phyloP scores from a whole-genome alignment of 2,113 vertebrate species.

The Phylloscopus trochiloides region DNA sequence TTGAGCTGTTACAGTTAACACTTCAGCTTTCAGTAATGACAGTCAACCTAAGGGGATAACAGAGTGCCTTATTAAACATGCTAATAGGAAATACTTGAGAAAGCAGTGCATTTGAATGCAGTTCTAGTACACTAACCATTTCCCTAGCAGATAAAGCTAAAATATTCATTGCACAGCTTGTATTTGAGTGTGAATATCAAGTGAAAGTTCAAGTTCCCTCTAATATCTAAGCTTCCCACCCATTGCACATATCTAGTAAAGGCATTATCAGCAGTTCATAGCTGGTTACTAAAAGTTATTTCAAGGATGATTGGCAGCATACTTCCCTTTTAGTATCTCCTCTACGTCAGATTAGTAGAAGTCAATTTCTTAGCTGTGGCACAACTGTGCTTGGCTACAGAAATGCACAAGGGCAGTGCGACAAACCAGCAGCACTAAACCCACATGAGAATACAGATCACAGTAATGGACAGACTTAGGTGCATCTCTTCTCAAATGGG shows the following conservation, averaged over 20 bases:
- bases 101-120: not conserved
- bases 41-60: not conserved
- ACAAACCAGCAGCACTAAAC: not conserved
- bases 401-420: not conserved
- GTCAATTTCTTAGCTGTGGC: not conserved
- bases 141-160: not conserved
- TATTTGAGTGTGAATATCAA: not conserved
- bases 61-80: not conserved
- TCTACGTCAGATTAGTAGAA: not conserved
- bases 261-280: not conserved
- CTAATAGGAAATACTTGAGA: constrained; percentile 12
- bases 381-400: not conserved
- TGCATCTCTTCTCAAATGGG: not conserved
- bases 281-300: not conserved
- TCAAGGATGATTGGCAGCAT: not conserved
- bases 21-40: not conserved
- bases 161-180: not conserved
- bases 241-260: not conserved
- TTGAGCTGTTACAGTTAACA: not conserved
- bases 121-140: not conserved
- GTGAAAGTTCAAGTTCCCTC: not conserved
- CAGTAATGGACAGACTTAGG: not conserved
- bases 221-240: not conserved
- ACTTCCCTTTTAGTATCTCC: not conserved
- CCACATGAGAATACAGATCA: not conserved